Evolutionary conservation across 1,140 invertebrate species (phyloP), one percentile per base, ranked within the genome.

Genomic region (Sycophila sp.): DNA sequence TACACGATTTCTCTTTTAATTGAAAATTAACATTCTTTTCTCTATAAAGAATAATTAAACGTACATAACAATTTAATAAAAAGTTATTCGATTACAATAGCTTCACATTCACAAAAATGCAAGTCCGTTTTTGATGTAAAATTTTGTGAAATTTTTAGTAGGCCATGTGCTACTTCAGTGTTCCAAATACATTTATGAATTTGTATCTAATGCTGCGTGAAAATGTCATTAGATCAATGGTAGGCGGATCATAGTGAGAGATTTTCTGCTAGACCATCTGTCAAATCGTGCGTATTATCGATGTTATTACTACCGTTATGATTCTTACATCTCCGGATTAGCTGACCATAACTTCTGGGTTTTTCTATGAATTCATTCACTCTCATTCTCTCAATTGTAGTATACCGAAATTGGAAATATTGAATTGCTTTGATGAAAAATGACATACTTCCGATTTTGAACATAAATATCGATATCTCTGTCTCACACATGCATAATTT

Each of bases 201-300:
- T 17, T 28, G 15, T 11, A 63, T 49, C 36, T 22, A 24, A 34
- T 24, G 32, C 8, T 2, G 19, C n/a, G 36, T 64, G 47, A 38
- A 64, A 64, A 38, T 38, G 11, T 11, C 49, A 4, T 66, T 28
- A 19, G 40, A 42, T 66, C 5, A 22, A 19, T 17, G 11, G 19
- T 36, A 36, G 55, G 56, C 22, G 45, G 10, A 22, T 59, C 32
- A 30, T 49, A 19, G 53, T 4, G 28, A 28, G 32, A 60, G 42
- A 69, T 69, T 69, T 69, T 49, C 55, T 38, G 45, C 15, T 34
- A 7, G 19, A 10, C 42, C 65, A 68, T 68, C 65, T 68, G 65
- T 68, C 65, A 59, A 49, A 38, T 49, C 7, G 1, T 4, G 15
- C 11, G 38, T 6, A 40, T 51, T 22, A 69, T 49, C 30, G 24